phyloP scores from a whole-genome alignment of 2,797 vertebrate genomes.

The Carapus acus region DNA sequence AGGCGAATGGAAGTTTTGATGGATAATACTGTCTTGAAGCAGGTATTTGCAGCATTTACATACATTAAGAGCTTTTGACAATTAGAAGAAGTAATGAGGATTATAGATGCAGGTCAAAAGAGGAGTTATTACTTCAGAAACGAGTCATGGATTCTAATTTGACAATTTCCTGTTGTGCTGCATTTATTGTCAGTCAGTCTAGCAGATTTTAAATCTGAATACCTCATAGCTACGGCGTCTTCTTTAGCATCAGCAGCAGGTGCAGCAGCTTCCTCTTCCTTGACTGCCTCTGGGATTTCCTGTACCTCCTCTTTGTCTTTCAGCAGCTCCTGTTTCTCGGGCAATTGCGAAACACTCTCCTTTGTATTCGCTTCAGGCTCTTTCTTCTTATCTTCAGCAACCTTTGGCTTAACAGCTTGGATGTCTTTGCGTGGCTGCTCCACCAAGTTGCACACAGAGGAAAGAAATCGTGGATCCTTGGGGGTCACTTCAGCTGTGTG shows the following conservation, averaged over 20 bases:
- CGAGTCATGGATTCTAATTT: no score
- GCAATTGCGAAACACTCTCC: constrained; percentile 24
- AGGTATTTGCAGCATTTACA: no score
- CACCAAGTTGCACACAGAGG: constrained; percentile 25
- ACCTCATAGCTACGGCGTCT: constrained; percentile 50
- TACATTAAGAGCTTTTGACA: no score
- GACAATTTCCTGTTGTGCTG: no score
- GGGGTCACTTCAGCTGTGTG: constrained; percentile 39
- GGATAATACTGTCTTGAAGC: no score
- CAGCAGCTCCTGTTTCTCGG: constrained; percentile 21
- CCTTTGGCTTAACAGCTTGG: constrained; percentile 17
- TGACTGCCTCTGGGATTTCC: constrained; percentile 25
- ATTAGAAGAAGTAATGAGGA: no score
- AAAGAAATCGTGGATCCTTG: constrained; percentile 29
- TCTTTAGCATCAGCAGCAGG: constrained; percentile 20
- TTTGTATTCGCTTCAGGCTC: constrained; percentile 14
- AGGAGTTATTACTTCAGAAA: no score
- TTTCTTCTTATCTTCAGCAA: constrained; percentile 5
- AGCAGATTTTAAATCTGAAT: constrained; percentile 16
- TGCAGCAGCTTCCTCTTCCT: constrained; percentile 12
- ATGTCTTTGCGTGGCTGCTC: constrained; percentile 52
- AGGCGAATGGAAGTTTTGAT: no score
- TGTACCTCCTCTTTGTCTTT: constrained; percentile 26
- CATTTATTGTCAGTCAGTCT: no score
- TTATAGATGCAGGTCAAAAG: no score